Base-by-base conservation (phyloP, 2,113 vertebrate genomes). In the Laticauda colubrina region DNA sequence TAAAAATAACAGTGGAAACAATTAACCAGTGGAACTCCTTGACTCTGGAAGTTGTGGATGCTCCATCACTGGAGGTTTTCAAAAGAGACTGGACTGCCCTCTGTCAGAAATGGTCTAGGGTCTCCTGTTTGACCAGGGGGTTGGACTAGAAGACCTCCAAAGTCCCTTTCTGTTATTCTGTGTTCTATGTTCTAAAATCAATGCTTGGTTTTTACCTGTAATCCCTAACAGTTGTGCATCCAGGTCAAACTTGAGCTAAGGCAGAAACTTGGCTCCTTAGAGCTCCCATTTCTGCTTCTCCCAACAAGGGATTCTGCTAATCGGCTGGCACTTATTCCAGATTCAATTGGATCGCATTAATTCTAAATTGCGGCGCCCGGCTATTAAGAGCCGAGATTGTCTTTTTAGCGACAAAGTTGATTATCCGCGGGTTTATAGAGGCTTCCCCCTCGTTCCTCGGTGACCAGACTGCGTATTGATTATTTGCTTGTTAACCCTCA, bases 401-500 rank as follows among this genome's bases (percentile, higher is more conserved):
- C 95, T 96, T 92, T 88, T 96, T 95, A 87, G 95, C 94, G 93
- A 96, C 95, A 91, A 94, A 88, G 86, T 94, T 85, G 94, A 95
- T 96, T 96, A 95, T 96, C 93, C 59, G 23, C 91, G 92, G 92
- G 90, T 94, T 96, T 94, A 94, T 97, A 95, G 96, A 96, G 94
- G 94, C 91, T 97, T 96, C 94, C 26, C 96, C 96, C 95, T 51
- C 48, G 29, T 93, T 96, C 96, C 96, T 95, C 92, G 94, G 94
- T 95, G 96, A 96, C 94, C 93, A 8, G 88, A 2, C 15, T 91
- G 90, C 24, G 12, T 96, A 97, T 97, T 55, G 95, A 97, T 96
- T 96, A 95, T 95, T 96, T 96, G 85, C 95, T 96, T 87, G 87
- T 97, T 96, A 97, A 96, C 93, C 94, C 94, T 97, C 95, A 94